Conservation (phyloP, 1,140 invertebrate species). For the Leptoteleia sp. region DNA sequence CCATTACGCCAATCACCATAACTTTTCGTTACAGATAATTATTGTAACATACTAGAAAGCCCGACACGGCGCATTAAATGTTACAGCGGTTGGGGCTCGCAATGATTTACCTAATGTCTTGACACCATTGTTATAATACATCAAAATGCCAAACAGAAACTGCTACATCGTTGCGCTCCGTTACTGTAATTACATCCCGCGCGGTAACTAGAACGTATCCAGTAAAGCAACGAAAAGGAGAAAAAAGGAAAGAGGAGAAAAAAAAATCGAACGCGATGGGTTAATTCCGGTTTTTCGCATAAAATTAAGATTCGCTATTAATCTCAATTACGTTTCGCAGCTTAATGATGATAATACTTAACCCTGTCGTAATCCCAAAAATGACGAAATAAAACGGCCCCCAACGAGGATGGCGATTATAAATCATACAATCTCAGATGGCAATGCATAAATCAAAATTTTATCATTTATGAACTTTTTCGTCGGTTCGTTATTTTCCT, state of each 20-base stretch:
- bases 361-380: too few relatives aligned
- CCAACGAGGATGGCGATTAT: too few relatives aligned
- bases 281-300: conserved; percentile 10
- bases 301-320: neutral
- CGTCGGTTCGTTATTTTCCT: too few relatives aligned
- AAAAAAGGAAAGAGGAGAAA: too few relatives aligned
- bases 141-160: conserved; percentile 50
- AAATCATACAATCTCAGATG: too few relatives aligned
- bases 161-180: conserved; percentile 17
- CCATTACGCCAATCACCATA: conserved; percentile 7
- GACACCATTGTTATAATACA: conserved; percentile 48
- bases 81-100: conserved; percentile 21
- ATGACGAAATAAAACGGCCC: too few relatives aligned
- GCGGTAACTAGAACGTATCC: conserved; percentile 18
- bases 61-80: conserved; percentile 37
- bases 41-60: conserved; percentile 45
- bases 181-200: conserved; percentile 35
- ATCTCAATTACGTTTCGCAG: neutral
- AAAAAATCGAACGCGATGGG: conserved; percentile 6
- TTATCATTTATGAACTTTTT: too few relatives aligned
- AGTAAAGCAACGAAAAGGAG: neutral
- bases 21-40: conserved; percentile 48
- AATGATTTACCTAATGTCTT: conserved; percentile 55
- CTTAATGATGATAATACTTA: too few relatives aligned
- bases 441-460: too few relatives aligned